Evolutionary conservation across 2,113 vertebrate genomes (phyloP).

Genomic region (Stigmatopora argus): DNA sequence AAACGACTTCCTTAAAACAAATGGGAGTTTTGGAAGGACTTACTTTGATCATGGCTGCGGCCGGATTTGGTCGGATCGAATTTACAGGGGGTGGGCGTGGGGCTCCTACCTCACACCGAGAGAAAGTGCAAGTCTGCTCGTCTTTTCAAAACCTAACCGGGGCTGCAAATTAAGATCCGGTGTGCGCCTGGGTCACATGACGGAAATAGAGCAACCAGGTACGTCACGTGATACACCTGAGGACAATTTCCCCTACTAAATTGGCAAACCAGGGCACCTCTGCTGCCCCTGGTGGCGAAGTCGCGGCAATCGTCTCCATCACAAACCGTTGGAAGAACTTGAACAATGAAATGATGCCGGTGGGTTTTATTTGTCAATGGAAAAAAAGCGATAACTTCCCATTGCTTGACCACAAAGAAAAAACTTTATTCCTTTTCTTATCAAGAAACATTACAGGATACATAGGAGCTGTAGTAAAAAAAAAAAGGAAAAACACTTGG

Average conservation of each 20-base stretch:
- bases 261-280: too few species aligned
- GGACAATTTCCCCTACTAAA: neutral
- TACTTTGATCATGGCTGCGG: slow-evolving; percentile 56
- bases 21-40: neutral
- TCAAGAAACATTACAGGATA: slow-evolving; percentile 75
- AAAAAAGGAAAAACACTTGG: slow-evolving; percentile 67
- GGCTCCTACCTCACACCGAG: neutral
- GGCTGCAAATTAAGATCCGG: neutral
- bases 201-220: neutral
- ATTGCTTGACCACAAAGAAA: slow-evolving; percentile 64
- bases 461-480: slow-evolving; percentile 72
- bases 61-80: neutral
- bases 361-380: too few species aligned
- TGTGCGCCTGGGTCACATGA: neutral
- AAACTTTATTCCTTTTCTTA: slow-evolving; percentile 74
- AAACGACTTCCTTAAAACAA: neutral
- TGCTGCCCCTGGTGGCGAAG: too few species aligned
- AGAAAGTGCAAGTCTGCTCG: neutral
- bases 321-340: too few species aligned
- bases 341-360: too few species aligned
- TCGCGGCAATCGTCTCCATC: too few species aligned
- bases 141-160: neutral
- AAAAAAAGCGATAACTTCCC: neutral
- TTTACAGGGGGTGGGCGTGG: too few species aligned
- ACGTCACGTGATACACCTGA: neutral